Base-by-base conservation (phyloP, 2,888 invertebrate species). In the Chalcis sispes region DNA sequence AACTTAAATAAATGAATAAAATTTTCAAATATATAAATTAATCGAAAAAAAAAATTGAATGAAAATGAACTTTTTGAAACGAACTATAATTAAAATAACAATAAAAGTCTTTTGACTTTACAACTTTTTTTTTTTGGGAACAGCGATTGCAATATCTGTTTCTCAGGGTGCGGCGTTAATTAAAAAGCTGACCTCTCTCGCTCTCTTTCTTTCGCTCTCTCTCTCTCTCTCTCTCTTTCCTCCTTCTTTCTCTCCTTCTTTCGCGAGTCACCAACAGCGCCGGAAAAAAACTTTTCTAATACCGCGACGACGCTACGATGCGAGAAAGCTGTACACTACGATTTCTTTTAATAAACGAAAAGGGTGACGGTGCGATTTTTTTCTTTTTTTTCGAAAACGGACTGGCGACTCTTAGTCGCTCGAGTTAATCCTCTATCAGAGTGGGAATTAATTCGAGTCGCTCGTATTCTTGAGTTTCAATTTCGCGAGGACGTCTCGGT, bases 201-300 rank as follows among this genome's bases (percentile, higher is more conserved):
- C 13, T n/a, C n/a, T n/a, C n/a, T n/a, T n/a, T n/a, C n/a, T n/a
- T n/a, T n/a, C n/a, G n/a, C n/a, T n/a, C n/a, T n/a, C n/a, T n/a
- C n/a, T n/a, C n/a, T n/a, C n/a, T n/a, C n/a, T n/a, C n/a, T n/a
- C n/a, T n/a, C n/a, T n/a, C n/a, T n/a, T n/a, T n/a, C n/a, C n/a
- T n/a, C n/a, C n/a, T n/a, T n/a, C n/a, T n/a, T n/a, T n/a, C n/a
- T n/a, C n/a, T n/a, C n/a, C n/a, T n/a, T n/a, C n/a, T 13, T 42
- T 8, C 42, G 5, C 42, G 15, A 42, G 7, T 42, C 8, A 4
- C 40, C 27, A n/a, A n/a, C 18, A n/a, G 10, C n/a, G n/a, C 15
- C 46, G 25, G n/a, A n/a, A n/a, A 48, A 59, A 67, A 73, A 73
- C 73, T 73, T 73, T 73, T 67, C 66, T 42, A 73, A 73, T 73